Conservation (phyloP, 1,140 invertebrate genomes). For the Drosophila teissieri region DNA sequence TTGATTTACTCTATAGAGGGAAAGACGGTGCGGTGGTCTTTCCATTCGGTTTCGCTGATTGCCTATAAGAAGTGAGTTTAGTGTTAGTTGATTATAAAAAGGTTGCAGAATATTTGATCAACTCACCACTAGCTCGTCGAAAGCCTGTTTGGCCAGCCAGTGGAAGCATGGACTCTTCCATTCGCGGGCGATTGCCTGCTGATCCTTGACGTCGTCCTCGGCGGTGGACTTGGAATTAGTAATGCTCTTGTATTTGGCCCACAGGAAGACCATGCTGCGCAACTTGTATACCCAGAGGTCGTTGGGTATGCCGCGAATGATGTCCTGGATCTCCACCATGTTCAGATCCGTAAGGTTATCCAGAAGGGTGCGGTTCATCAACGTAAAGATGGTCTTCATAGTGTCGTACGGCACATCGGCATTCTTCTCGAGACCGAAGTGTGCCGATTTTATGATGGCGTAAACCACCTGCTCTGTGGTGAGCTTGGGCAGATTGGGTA, state of each 20-base stretch:
- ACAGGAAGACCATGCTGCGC: conserved; percentile 67
- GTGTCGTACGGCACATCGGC: conserved; percentile 67
- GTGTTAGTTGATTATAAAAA: conserved; percentile 49
- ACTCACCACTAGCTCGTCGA: conserved; percentile 58
- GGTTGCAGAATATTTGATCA: neutral
- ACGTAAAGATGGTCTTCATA: conserved; percentile 62
- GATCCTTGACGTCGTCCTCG: conserved; percentile 30
- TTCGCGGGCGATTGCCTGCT: conserved; percentile 57
- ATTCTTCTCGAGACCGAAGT: conserved; percentile 58
- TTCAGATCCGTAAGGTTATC: conserved; percentile 60
- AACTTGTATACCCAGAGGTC: conserved; percentile 66
- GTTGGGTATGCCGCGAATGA: conserved; percentile 62
- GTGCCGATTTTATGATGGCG: conserved; percentile 52
- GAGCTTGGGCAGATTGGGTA: conserved; percentile 60
- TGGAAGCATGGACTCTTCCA: conserved; percentile 66
- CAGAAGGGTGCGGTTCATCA: conserved; percentile 68
- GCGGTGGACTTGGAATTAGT: conserved; percentile 24
- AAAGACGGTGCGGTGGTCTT: conserved; percentile 43
- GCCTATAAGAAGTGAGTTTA: conserved; percentile 27
- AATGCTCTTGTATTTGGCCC: conserved; percentile 50
- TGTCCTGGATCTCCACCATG: conserved; percentile 48
- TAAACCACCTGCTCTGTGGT: conserved; percentile 62
- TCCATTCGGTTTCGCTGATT: conserved; percentile 68
- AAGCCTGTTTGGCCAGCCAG: conserved; percentile 71
- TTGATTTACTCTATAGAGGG: conserved; percentile 14